Evolutionary conservation across 2,888 invertebrate genomes (phyloP).

Genomic region (Iphiclides podalirius): DNA sequence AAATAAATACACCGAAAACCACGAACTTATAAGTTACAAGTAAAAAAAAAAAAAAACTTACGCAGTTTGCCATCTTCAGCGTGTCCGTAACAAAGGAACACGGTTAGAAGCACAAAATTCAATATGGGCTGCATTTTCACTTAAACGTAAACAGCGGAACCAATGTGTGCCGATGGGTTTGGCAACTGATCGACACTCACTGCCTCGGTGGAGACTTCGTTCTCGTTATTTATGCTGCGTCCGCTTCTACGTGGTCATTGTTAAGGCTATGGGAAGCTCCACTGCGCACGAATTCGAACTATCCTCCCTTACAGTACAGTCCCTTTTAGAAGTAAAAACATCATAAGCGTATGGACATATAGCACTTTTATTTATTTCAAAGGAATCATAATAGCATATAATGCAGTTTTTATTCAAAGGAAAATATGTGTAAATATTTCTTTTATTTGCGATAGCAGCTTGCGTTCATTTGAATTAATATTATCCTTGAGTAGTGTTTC

Average conservation of each 20-base stretch:
- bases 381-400: too few relatives aligned
- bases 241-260: constrained; percentile 9
- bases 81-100: constrained; percentile 36
- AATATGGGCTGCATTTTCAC: constrained; percentile 44
- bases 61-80: constrained; percentile 49
- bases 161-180: constrained; percentile 40
- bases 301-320: neutral
- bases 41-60: too few relatives aligned
- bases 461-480: too few relatives aligned
- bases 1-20: too few relatives aligned
- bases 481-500: too few relatives aligned
- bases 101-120: constrained; percentile 43
- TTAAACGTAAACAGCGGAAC: constrained; percentile 23
- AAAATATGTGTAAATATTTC: too few relatives aligned
- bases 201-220: constrained; percentile 40
- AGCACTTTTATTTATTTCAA: too few relatives aligned
- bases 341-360: too few relatives aligned
- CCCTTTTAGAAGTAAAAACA: too few relatives aligned
- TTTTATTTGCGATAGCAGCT: too few relatives aligned
- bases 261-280: constrained; percentile 23
- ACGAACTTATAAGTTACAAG: too few relatives aligned
- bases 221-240: constrained; percentile 52
- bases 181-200: constrained; percentile 50
- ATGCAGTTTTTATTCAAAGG: too few relatives aligned
- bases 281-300: neutral